Conservation (phyloP, 2,113 vertebrate species). For the Pogonocichla stellata region DNA sequence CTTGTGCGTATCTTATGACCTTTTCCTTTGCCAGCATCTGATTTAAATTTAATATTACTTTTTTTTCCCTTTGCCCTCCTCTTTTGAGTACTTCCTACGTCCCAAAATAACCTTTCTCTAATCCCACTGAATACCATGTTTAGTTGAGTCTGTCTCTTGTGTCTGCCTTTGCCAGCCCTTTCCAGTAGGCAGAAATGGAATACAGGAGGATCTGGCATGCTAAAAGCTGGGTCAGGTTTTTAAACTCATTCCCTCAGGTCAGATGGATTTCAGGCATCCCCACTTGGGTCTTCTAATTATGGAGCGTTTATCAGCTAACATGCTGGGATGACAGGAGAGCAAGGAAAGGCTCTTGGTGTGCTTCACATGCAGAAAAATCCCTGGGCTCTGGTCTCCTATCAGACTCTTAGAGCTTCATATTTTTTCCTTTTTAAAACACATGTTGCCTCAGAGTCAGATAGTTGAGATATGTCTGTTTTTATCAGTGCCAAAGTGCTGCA, state of each 20-base stretch:
- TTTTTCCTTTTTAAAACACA: neutral
- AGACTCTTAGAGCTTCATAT: neutral
- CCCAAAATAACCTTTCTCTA: slow-evolving; percentile 28
- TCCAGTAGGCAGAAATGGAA: neutral
- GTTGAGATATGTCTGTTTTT: neutral
- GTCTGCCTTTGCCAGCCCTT: neutral
- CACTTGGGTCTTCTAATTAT: slow-evolving; percentile 55
- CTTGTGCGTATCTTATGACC: neutral
- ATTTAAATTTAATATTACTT: neutral
- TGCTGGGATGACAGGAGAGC: neutral
- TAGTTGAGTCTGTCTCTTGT: neutral
- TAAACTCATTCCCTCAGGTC: slow-evolving; percentile 12
- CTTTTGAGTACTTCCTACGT: neutral
- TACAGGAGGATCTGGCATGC: neutral
- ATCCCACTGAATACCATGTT: slow-evolving; percentile 19
- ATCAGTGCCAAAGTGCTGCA: neutral
- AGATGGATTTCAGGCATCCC: slow-evolving; percentile 50
- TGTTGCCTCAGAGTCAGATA: neutral
- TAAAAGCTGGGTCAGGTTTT: slow-evolving; percentile 39
- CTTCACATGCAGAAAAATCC: neutral
- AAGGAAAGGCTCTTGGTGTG: slow-evolving; percentile 8
- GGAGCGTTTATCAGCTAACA: slow-evolving; percentile 46
- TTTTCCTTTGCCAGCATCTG: neutral
- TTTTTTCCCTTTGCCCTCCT: neutral
- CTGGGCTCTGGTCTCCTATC: neutral